Conservation (phyloP, 2,113 vertebrate species). For the Hucho hucho region DNA sequence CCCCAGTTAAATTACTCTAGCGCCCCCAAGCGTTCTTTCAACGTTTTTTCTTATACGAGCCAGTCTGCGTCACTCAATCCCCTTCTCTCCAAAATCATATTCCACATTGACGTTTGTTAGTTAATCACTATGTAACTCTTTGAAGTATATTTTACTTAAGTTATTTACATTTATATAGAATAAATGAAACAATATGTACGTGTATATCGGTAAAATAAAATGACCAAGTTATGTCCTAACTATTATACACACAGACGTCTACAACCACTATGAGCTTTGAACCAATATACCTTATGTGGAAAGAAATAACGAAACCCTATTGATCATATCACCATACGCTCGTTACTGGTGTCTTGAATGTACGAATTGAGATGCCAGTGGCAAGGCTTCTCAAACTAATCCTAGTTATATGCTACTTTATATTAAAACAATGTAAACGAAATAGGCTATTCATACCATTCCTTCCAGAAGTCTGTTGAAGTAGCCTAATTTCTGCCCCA, state of each 20-base stretch:
- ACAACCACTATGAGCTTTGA: background rate
- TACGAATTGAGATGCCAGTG: too few relatives aligned
- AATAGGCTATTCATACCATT: background rate
- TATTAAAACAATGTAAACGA: background rate
- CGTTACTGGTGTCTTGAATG: too few relatives aligned
- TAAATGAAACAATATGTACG: too few relatives aligned
- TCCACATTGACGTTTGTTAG: background rate
- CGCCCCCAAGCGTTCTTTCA: conserved; percentile 41
- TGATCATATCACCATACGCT: too few relatives aligned
- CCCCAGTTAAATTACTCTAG: conserved; percentile 4
- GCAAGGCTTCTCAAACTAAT: too few relatives aligned
- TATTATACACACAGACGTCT: too few relatives aligned
- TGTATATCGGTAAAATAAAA: too few relatives aligned
- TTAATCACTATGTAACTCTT: background rate
- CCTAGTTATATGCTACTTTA: background rate
- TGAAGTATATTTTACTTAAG: background rate
- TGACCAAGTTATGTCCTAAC: too few relatives aligned
- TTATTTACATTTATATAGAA: background rate
- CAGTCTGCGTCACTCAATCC: background rate
- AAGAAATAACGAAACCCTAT: too few relatives aligned
- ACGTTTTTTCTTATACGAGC: background rate
- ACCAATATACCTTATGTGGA: background rate
- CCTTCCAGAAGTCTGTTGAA: background rate
- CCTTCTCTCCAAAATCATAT: background rate
- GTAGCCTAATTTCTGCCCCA: background rate